Percentiles rank a stretch among this genome's conserved stretches.
phyloP scores from a whole-genome alignment of 1,140 invertebrate genomes.

The Bombus waltoni region DNA sequence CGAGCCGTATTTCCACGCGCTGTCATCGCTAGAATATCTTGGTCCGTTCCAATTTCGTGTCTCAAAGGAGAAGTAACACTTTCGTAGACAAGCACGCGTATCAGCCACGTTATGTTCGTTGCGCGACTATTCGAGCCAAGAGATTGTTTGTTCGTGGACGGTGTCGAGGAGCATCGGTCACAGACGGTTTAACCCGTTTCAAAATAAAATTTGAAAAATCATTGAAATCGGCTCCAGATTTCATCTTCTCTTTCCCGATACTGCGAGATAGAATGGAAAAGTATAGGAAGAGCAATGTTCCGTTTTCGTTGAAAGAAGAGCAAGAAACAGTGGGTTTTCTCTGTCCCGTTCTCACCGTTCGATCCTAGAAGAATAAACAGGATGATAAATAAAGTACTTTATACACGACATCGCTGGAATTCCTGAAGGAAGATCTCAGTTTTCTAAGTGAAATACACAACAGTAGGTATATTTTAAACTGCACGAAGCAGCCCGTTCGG shows the following conservation, averaged over 20 bases:
- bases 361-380: background rate
- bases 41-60: background rate
- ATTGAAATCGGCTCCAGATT: background rate
- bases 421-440: background rate
- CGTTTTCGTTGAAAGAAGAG: background rate
- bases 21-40: background rate
- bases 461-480: background rate
- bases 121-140: too few relatives aligned
- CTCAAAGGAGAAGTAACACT: background rate
- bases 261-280: background rate
- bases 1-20: background rate
- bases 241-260: background rate
- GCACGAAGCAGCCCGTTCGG: background rate
- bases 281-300: background rate
- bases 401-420: background rate
- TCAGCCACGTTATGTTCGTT: background rate
- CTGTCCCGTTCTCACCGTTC: background rate
- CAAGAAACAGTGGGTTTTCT: background rate
- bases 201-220: background rate
- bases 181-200: background rate
- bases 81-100: background rate
- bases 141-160: background rate
- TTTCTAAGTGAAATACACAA: background rate
- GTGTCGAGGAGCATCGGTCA: too few relatives aligned
- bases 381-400: background rate